phyloP scores from a whole-genome alignment of 2,888 invertebrate species.

The Pogonocherus hispidulus region DNA sequence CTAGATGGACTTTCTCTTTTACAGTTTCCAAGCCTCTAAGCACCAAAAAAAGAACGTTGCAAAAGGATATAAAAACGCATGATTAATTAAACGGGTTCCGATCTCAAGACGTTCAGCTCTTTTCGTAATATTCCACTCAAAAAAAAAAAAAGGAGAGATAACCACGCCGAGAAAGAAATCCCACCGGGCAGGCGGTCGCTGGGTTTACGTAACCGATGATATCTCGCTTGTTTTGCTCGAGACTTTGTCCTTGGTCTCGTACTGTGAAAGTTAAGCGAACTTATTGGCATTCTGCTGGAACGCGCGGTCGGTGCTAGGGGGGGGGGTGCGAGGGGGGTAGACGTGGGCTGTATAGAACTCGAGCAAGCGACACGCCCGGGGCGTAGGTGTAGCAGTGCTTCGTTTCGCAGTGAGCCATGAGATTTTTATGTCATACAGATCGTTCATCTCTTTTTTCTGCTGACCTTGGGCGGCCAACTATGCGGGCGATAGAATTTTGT shows the following conservation, averaged over 20 bases:
- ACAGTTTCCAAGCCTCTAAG: background rate
- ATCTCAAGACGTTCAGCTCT: background rate
- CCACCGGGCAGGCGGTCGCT: background rate
- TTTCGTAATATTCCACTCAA: background rate
- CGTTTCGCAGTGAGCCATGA: slow-evolving; percentile 24
- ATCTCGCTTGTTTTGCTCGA: slow-evolving; percentile 37
- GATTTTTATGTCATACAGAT: slow-evolving; percentile 22
- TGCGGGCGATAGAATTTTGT: slow-evolving; percentile 8
- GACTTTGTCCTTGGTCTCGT: slow-evolving; percentile 35
- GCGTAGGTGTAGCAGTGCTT: slow-evolving; percentile 26
- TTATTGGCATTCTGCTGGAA: slow-evolving; percentile 30
- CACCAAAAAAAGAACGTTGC: background rate
- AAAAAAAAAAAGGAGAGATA: slow-evolving; percentile 8
- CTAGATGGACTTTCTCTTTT: background rate
- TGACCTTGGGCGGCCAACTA: slow-evolving; percentile 18
- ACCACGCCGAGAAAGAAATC: slow-evolving; percentile 3
- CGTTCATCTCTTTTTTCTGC: slow-evolving; percentile 21
- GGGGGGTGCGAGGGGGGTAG: background rate
- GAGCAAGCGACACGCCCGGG: slow-evolving; percentile 10
- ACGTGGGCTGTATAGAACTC: slow-evolving; percentile 4
- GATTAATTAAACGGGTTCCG: slow-evolving; percentile 3
- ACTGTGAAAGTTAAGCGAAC: slow-evolving; percentile 36
- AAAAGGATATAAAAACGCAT: slow-evolving; percentile 15
- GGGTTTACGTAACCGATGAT: slow-evolving; percentile 36
- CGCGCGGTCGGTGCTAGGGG: background rate